Base-by-base conservation (phyloP, 2,888 invertebrate species). In the Tinea trinotella region DNA sequence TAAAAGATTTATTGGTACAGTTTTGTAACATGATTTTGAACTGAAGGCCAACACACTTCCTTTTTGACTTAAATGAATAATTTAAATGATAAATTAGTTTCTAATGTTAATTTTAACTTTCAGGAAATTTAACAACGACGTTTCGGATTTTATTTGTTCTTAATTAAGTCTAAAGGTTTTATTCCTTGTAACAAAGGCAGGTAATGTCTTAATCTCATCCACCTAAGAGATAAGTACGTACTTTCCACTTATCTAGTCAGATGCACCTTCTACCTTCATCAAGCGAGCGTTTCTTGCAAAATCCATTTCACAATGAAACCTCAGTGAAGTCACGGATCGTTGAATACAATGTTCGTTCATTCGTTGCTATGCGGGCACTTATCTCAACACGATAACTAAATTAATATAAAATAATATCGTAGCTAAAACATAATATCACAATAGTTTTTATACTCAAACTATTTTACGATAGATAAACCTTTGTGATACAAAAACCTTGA, bases 111-210 rank as follows among this genome's bases (percentile, higher is more conserved):
- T 9, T 7, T 24, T 24, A 24, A 24, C 9, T 24, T 24, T 9
- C 24, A 24, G 9, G 24, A 24, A 24, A n/a, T n/a, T n/a, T n/a
- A n/a, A 24, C 24, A 24, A 9, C 24, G 24, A 24, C 24, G 9
- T 9, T 24, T 24, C 6, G 9, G 24, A 24, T 9, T 24, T 24
- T 24, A 7, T 7, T 68, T n/a, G n/a, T n/a, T n/a, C n/a, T n/a
- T n/a, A n/a, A n/a, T n/a, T n/a, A n/a, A n/a, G n/a, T n/a, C n/a
- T n/a, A n/a, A n/a, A n/a, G n/a, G n/a, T n/a, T n/a, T n/a, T n/a
- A n/a, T n/a, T n/a, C n/a, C n/a, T n/a, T n/a, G n/a, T n/a, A n/a
- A n/a, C n/a, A n/a, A n/a, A n/a, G n/a, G n/a, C n/a, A n/a, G 44
- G 49, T 46, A 18, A 50, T 22, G 13, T 24, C 24, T 24, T 50